Evolutionary conservation across 2,113 vertebrate species (phyloP).

Genomic region (Hucho hucho): DNA sequence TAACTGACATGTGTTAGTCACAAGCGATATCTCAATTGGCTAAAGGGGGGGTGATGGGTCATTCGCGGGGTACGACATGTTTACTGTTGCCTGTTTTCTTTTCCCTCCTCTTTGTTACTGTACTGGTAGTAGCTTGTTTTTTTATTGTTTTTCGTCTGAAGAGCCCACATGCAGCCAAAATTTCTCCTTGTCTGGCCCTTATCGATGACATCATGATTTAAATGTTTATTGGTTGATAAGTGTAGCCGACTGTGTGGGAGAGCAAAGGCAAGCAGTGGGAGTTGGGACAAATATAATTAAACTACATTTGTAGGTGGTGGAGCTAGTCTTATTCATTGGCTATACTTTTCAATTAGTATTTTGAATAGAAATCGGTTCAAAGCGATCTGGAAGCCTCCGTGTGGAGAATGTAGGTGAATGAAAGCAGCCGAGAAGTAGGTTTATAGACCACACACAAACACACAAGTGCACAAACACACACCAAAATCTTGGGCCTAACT

Average conservation of each 20-base stretch:
- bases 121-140: not conserved
- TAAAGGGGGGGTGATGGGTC: too few relatives aligned
- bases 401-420: not conserved
- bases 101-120: not conserved
- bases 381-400: not conserved
- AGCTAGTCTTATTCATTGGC: constrained; percentile 1
- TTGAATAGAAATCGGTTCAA: not conserved
- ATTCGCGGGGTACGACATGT: too few relatives aligned
- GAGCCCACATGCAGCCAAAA: constrained; percentile 7
- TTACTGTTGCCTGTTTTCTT: not conserved
- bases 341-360: too few relatives aligned
- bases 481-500: not conserved
- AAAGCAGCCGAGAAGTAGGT: not conserved
- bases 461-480: constrained; percentile 10
- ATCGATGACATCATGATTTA: constrained; percentile 45
- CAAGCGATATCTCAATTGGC: too few relatives aligned
- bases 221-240: constrained; percentile 19
- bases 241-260: constrained; percentile 11
- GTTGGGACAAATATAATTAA: constrained; percentile 2
- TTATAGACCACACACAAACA: constrained; percentile 44
- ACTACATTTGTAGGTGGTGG: constrained; percentile 11
- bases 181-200: constrained; percentile 5
- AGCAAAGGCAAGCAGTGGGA: not conserved
- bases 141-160: constrained; percentile 34
- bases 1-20: too few relatives aligned